Percentiles rank a stretch among this genome's conserved stretches.
phyloP scores from a whole-genome alignment of 2,113 vertebrate genomes.

The Atlantisia rogersi region DNA sequence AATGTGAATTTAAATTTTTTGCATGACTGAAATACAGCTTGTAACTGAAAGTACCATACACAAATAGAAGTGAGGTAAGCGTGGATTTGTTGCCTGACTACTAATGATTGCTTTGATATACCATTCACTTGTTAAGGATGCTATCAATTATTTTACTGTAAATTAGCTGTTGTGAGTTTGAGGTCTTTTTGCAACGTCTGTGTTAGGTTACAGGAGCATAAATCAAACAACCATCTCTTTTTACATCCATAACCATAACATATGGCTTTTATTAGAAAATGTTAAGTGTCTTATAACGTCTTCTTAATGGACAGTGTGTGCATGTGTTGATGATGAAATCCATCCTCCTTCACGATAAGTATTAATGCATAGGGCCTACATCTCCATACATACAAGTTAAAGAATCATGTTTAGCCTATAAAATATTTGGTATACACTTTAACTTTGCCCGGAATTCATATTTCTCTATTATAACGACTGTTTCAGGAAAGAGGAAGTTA shows the following conservation, averaged over 20 bases:
- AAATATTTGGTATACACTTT: constrained; percentile 1
- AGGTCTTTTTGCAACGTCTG: constrained; percentile 24
- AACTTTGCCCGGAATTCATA: not conserved
- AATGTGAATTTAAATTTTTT: not conserved
- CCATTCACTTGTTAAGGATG: not conserved
- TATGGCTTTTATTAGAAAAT: constrained; percentile 55
- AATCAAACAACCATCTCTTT: constrained; percentile 19
- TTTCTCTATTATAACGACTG: not conserved
- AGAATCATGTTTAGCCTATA: constrained; percentile 15
- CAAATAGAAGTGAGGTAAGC: not conserved
- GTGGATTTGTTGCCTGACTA: not conserved
- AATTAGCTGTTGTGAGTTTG: constrained; percentile 22
- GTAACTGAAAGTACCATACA: not conserved
- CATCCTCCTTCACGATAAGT: constrained; percentile 40
- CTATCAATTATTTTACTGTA: constrained; percentile 24
- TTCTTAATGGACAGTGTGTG: constrained; percentile 54
- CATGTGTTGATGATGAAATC: constrained; percentile 46
- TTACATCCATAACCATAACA: constrained; percentile 30
- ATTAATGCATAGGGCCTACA: constrained; percentile 22
- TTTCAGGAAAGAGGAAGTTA: not conserved
- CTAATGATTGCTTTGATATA: not conserved
- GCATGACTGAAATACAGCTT: not conserved
- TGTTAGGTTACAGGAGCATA: constrained; percentile 14
- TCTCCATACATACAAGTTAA: constrained; percentile 55
- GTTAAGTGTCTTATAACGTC: constrained; percentile 47